Percentiles rank a stretch among this genome's conserved stretches.
Conservation (phyloP, 92 coral and sea anemone species). For the Palythoa grandiflora region DNA sequence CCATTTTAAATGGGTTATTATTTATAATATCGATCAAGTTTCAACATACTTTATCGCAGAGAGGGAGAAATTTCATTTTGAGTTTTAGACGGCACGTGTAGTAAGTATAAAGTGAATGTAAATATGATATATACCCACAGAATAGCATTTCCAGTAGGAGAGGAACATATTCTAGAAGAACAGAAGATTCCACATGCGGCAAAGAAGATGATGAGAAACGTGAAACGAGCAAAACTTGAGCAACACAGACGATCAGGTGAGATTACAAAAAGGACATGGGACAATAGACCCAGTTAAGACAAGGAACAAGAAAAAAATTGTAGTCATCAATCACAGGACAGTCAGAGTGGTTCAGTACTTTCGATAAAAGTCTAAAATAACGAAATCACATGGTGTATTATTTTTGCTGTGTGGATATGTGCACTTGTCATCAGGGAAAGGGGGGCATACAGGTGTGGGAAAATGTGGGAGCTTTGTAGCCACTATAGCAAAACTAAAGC, state of each 20-base stretch:
- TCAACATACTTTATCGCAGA: neutral
- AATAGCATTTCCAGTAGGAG: slow-evolving; percentile 6
- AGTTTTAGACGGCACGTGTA: neutral
- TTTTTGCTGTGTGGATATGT: too few relatives aligned
- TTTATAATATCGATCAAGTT: too few relatives aligned
- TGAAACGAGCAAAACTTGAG: neutral
- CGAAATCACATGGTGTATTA: too few relatives aligned
- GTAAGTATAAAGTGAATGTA: neutral
- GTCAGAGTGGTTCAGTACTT: too few relatives aligned
- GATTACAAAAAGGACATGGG: neutral
- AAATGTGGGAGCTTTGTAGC: too few relatives aligned
- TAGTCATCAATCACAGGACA: too few relatives aligned
- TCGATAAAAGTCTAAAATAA: too few relatives aligned
- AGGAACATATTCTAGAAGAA: slow-evolving; percentile 46
- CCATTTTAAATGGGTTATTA: neutral
- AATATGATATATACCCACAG: slow-evolving; percentile 17
- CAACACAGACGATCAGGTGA: slow-evolving; percentile 24
- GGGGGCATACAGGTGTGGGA: too few relatives aligned
- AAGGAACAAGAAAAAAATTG: too few relatives aligned
- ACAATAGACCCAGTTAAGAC: too few relatives aligned
- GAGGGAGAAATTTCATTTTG: neutral
- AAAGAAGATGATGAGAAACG: slow-evolving; percentile 52
- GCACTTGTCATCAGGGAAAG: too few relatives aligned
- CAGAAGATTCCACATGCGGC: slow-evolving; percentile 77
- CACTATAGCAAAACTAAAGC: too few relatives aligned